These are phyloP conservation scores for Drosophila limbata DNA, from an alignment of 2,888 invertebrate species.

Conservation along the genomic window DNA sequence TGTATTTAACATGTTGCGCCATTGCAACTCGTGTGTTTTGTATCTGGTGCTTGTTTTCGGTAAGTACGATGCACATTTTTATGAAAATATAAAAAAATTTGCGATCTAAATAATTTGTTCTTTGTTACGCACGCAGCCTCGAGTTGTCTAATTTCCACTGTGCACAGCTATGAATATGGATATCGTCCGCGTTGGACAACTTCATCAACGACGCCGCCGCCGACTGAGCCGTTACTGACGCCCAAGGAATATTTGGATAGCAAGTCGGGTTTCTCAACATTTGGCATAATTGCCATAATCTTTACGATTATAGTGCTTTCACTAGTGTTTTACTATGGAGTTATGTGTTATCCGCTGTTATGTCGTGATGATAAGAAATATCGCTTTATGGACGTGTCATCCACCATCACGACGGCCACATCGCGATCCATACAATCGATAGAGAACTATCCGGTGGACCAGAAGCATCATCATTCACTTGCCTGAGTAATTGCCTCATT, in stretches of 20 bases:
- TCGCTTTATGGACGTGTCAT: slow-evolving; percentile 84
- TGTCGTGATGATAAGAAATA: slow-evolving; percentile 86
- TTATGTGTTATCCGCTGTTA: slow-evolving; percentile 89
- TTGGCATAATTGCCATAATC: slow-evolving; percentile 87
- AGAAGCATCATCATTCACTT: slow-evolving; percentile 79
- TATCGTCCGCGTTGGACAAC: slow-evolving; percentile 37
- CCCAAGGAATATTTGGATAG: slow-evolving; percentile 83
- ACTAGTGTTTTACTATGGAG: slow-evolving; percentile 87
- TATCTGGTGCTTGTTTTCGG: slow-evolving; percentile 63
- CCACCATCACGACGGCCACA: slow-evolving; percentile 84
- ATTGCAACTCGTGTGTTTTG: slow-evolving; percentile 39
- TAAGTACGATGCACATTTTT: slow-evolving; percentile 25
- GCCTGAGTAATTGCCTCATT: slow-evolving; percentile 44
- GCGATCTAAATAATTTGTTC: not conserved
- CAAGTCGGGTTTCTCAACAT: slow-evolving; percentile 87
- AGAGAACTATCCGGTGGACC: slow-evolving; percentile 83
- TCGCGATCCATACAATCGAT: slow-evolving; percentile 85
- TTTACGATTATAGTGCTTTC: slow-evolving; percentile 81
- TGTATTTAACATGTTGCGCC: slow-evolving; percentile 59
- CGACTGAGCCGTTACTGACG: slow-evolving; percentile 73
- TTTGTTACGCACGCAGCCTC: slow-evolving; percentile 44
- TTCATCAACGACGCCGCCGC: slow-evolving; percentile 50
- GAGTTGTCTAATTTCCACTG: slow-evolving; percentile 56
- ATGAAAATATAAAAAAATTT: not conserved
- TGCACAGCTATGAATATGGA: slow-evolving; percentile 48